Percentiles rank a stretch among this genome's conserved stretches.
These are phyloP conservation scores for Lacerta viridis DNA, from an alignment of 2,797 vertebrate genomes.

Conservation along the genomic window DNA sequence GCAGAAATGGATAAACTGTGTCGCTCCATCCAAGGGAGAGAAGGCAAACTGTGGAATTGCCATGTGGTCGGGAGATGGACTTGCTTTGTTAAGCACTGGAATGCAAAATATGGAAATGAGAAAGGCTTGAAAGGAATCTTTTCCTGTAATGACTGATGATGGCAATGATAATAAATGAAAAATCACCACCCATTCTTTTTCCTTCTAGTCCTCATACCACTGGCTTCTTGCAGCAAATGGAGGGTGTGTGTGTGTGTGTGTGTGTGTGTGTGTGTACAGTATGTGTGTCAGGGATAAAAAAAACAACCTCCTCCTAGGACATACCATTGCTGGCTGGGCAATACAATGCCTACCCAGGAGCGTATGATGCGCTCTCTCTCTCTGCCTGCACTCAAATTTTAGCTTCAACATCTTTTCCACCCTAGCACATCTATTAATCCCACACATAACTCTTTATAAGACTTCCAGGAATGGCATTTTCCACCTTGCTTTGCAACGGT, in stretches of 20 bases:
- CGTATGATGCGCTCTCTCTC: too few relatives aligned
- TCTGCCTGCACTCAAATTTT: not conserved
- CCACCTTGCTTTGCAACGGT: not conserved
- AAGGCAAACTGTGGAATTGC: too few relatives aligned
- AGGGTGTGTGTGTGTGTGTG: too few relatives aligned
- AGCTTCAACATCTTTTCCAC: not conserved
- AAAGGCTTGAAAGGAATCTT: too few relatives aligned
- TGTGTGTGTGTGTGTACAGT: not conserved
- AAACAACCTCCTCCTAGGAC: not conserved
- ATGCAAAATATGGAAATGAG: too few relatives aligned
- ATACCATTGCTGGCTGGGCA: not conserved
- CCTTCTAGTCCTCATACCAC: too few relatives aligned
- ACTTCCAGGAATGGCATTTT: not conserved
- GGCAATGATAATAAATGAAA: too few relatives aligned
- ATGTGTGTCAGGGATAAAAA: not conserved
- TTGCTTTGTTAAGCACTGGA: too few relatives aligned
- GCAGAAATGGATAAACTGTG: too few relatives aligned
- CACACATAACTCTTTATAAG: not conserved
- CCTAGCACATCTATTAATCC: not conserved
- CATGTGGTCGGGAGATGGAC: too few relatives aligned
- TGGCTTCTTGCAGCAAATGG: not conserved
- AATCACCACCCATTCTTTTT: not conserved
- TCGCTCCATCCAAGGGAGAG: too few relatives aligned
- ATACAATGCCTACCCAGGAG: not conserved
- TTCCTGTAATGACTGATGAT: too few relatives aligned